These are phyloP conservation scores for Melieria crassipennis DNA, from an alignment of 2,888 invertebrate species.

Conservation along the genomic window DNA sequence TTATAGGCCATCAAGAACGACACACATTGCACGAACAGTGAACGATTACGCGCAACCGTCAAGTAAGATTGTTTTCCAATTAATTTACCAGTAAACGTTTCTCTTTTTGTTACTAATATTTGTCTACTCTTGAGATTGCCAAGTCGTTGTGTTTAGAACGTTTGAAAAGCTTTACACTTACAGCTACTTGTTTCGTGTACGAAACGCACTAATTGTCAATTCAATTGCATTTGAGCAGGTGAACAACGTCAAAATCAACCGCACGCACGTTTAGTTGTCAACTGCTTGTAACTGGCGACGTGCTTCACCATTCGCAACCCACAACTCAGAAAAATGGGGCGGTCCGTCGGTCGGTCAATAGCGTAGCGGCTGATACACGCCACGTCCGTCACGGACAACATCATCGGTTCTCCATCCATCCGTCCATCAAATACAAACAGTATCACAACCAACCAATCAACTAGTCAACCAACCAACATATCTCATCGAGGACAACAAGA, in stretches of 20 bases:
- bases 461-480: background rate
- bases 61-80: constrained; percentile 30
- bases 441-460: constrained; percentile 1
- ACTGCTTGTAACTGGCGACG: background rate
- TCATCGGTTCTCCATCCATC: constrained; percentile 2
- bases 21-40: background rate
- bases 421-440: constrained; percentile 11
- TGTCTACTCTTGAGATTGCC: constrained; percentile 13
- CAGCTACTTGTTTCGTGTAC: background rate
- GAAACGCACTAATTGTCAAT: constrained; percentile 20
- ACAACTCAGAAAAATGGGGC: constrained; percentile 4
- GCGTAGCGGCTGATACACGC: background rate
- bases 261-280: background rate
- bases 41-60: constrained; percentile 9
- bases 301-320: background rate
- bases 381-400: background rate
- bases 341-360: background rate
- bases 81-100: constrained; percentile 17
- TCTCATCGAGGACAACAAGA: background rate
- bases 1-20: constrained; percentile 27
- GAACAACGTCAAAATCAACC: constrained; percentile 26
- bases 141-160: constrained; percentile 19
- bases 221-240: constrained; percentile 33
- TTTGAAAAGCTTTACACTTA: constrained; percentile 4
- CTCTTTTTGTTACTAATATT: constrained; percentile 33